phyloP scores from a whole-genome alignment of 2,888 invertebrate genomes.

The Muscina levida region DNA sequence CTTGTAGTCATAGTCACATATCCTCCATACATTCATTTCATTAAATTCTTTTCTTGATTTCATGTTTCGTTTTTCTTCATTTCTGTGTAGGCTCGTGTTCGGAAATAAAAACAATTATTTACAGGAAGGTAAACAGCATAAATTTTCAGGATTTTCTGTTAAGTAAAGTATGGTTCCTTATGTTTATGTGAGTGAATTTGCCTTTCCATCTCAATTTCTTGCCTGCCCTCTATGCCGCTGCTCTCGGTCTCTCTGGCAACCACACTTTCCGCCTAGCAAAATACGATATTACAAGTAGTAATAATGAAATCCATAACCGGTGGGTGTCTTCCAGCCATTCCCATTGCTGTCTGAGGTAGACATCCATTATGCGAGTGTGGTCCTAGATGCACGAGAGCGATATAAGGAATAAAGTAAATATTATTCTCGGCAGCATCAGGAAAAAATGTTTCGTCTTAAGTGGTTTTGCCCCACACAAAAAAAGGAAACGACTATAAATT shows the following conservation, averaged over 20 bases:
- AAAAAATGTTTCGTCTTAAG: slow-evolving; percentile 8
- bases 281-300: slow-evolving; percentile 31
- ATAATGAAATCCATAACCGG: slow-evolving; percentile 50
- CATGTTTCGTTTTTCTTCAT: too few relatives aligned
- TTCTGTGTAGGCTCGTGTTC: slow-evolving; percentile 43
- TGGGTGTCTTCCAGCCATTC: slow-evolving; percentile 36
- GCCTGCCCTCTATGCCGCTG: background rate
- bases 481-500: slow-evolving; percentile 25
- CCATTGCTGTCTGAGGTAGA: slow-evolving; percentile 13
- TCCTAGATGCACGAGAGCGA: slow-evolving; percentile 4
- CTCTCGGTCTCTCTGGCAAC: background rate
- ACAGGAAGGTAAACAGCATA: slow-evolving; percentile 62
- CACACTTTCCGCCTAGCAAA: slow-evolving; percentile 14
- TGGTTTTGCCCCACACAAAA: background rate
- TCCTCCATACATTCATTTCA: slow-evolving; percentile 44
- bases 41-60: background rate
- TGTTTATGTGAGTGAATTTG: background rate
- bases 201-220: slow-evolving; percentile 36
- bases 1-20: slow-evolving; percentile 26
- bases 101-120: slow-evolving; percentile 64
- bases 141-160: slow-evolving; percentile 58
- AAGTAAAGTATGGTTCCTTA: slow-evolving; percentile 14
- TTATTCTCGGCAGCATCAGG: background rate
- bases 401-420: slow-evolving; percentile 24
- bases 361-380: slow-evolving; percentile 1